phyloP scores from a whole-genome alignment of 2,113 vertebrate species.

The Recurvirostra avosetta region DNA sequence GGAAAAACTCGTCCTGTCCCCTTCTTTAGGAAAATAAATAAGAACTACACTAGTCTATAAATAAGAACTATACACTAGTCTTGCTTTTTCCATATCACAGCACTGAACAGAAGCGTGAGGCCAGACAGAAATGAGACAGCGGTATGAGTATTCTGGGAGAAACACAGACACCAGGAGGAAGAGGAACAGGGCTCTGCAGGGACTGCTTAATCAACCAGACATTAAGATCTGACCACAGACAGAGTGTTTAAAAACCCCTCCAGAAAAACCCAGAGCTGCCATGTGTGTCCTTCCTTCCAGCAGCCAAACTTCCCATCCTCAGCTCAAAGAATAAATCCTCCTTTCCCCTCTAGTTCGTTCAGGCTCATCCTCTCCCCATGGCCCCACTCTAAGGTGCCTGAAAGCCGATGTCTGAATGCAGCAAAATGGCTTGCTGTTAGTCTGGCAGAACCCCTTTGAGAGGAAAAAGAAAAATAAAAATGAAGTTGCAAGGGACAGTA shows the following conservation, averaged over 20 bases:
- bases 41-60: not conserved
- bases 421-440: not conserved
- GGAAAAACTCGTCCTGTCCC: not conserved
- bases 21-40: not conserved
- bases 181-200: not conserved
- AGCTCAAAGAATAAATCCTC: not conserved
- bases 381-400: not conserved
- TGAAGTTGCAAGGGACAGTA: not conserved
- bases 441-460: not conserved
- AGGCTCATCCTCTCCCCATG: not conserved
- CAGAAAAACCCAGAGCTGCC: not conserved
- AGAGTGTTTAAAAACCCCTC: not conserved
- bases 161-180: not conserved
- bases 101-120: not conserved
- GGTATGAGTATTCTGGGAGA: not conserved
- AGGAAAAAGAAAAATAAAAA: not conserved
- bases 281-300: not conserved
- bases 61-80: no score
- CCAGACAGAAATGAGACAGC: not conserved
- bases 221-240: not conserved
- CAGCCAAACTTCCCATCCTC: not conserved
- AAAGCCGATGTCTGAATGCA: not conserved
- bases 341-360: not conserved
- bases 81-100: not conserved
- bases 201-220: not conserved